phyloP scores from a whole-genome alignment of 2,113 vertebrate species.

The Gymnobelideus leadbeateri region DNA sequence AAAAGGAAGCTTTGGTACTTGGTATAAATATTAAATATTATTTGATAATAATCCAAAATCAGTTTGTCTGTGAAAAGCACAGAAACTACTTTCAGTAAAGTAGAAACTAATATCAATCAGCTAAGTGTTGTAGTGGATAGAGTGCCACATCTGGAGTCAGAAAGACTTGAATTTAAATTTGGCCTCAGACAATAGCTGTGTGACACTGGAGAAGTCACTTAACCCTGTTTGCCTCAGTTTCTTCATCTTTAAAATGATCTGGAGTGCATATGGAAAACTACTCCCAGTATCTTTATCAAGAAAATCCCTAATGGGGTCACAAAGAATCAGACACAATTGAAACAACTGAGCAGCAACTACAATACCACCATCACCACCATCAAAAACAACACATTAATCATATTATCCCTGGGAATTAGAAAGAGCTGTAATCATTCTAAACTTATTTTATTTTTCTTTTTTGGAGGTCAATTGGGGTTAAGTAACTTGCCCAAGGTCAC shows the following conservation, averaged over 20 bases:
- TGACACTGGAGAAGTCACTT: background rate
- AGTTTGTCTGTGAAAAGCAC: background rate
- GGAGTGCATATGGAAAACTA: background rate
- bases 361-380: no score
- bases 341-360: no score
- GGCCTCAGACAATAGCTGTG: background rate
- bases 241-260: conserved; percentile 75
- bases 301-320: no score
- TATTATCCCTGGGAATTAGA: conserved; percentile 39
- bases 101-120: background rate
- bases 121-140: background rate
- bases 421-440: conserved; percentile 7
- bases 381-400: background rate
- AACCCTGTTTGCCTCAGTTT: background rate
- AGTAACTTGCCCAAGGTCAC: no score
- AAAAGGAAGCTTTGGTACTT: no score
- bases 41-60: background rate
- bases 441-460: no score
- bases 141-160: background rate
- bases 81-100: background rate
- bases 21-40: background rate
- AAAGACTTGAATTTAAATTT: conserved; percentile 33
- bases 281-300: no score
- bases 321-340: no score
- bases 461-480: no score